Percentiles rank a stretch among this genome's conserved stretches.
phyloP scores from a whole-genome alignment of 2,888 invertebrate genomes.

The Sarcophaga rosellei region DNA sequence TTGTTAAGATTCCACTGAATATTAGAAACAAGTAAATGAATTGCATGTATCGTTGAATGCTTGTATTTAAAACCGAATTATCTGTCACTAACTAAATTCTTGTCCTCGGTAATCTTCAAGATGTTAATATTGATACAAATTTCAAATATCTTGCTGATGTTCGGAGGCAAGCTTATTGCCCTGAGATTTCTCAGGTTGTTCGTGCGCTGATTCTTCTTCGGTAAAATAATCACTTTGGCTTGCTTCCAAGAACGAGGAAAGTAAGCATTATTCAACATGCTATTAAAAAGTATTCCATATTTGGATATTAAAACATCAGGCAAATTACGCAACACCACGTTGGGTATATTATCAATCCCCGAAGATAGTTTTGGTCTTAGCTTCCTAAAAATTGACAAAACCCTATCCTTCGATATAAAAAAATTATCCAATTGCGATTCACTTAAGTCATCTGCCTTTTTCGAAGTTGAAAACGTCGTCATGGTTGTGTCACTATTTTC shows the following conservation, averaged over 20 bases:
- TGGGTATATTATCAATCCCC: neutral
- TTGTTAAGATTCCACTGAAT: no score
- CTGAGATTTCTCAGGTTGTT: no score
- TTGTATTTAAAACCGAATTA: no score
- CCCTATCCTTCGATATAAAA: neutral
- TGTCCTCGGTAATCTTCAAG: no score
- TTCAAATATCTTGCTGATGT: no score
- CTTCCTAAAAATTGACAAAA: conserved; percentile 9
- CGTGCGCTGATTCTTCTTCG: conserved; percentile 2
- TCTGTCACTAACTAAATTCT: no score
- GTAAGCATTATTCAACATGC: conserved; percentile 30
- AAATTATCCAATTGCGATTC: neutral
- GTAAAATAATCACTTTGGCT: conserved; percentile 27
- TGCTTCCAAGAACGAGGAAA: conserved; percentile 39
- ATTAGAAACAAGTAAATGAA: no score
- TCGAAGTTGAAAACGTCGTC: neutral
- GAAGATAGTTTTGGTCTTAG: neutral
- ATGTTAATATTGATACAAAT: no score
- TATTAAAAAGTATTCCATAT: conserved; percentile 25
- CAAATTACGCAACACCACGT: no score
- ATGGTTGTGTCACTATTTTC: neutral
- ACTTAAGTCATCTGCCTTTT: neutral
- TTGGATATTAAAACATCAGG: neutral
- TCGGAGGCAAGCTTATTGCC: no score
- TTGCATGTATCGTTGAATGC: no score